phyloP scores from a whole-genome alignment of 2,113 vertebrate species.

The Oryzias celebensis region DNA sequence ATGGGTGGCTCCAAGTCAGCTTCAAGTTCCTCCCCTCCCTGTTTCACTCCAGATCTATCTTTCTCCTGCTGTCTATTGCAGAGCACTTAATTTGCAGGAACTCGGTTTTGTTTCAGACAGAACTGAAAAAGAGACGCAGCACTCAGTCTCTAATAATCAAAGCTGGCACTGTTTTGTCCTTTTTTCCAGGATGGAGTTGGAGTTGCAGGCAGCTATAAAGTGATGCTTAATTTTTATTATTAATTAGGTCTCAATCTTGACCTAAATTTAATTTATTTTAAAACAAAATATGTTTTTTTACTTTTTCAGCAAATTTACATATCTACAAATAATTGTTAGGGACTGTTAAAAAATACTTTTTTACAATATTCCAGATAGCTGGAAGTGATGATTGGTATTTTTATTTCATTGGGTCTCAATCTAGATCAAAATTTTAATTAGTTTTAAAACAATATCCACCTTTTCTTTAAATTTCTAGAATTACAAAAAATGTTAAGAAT shows the following conservation, averaged over 20 bases:
- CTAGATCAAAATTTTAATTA: not conserved
- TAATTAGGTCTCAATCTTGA: too few species aligned
- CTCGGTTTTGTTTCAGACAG: slow-evolving; percentile 38
- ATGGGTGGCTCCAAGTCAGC: slow-evolving; percentile 61
- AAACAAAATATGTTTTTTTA: too few species aligned
- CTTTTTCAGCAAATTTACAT: too few species aligned
- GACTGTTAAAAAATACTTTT: too few species aligned
- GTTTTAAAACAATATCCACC: too few species aligned
- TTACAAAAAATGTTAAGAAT: too few species aligned
- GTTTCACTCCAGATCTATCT: slow-evolving; percentile 19
- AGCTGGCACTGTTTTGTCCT: slow-evolving; percentile 13
- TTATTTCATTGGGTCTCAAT: not conserved
- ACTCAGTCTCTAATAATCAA: slow-evolving; percentile 23
- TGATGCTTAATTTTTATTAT: not conserved
- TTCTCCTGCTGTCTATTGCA: slow-evolving; percentile 31
- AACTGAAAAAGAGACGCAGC: slow-evolving; percentile 39
- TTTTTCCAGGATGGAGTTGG: slow-evolving; percentile 10
- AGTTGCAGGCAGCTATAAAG: slow-evolving; percentile 1
- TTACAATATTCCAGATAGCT: too few species aligned
- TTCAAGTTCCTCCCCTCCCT: slow-evolving; percentile 60
- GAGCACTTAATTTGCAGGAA: slow-evolving; percentile 59
- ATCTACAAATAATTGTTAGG: too few species aligned
- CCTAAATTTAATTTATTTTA: not conserved
- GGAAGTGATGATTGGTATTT: too few species aligned
- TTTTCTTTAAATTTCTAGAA: too few species aligned